Evolutionary conservation across 2,113 vertebrate species (phyloP).

Genomic region (Pterocles gutturalis): DNA sequence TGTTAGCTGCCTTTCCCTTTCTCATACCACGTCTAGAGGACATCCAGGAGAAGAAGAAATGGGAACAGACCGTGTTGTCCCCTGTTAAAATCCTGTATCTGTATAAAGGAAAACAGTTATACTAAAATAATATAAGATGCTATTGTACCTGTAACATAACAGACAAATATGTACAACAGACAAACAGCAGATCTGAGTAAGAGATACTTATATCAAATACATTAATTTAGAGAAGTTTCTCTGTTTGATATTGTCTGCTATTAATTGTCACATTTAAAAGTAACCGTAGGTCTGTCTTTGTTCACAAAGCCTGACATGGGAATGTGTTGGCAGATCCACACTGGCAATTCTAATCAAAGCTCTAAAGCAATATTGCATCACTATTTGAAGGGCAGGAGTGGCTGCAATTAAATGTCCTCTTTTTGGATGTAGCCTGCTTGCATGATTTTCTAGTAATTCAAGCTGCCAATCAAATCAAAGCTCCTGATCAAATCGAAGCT

Average conservation of each 20-base stretch:
- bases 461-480: not conserved
- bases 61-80: not conserved
- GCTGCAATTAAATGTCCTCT: not conserved
- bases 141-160: not conserved
- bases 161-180: not conserved
- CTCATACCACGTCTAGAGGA: not conserved
- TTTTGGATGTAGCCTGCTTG: not conserved
- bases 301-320: not conserved
- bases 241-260: not conserved
- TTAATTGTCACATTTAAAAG: not conserved
- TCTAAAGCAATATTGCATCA: not conserved
- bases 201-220: not conserved
- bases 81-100: not conserved
- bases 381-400: not conserved
- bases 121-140: not conserved
- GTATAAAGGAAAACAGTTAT: not conserved
- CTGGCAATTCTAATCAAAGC: not conserved
- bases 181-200: not conserved
- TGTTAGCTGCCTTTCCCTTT: not conserved
- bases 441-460: not conserved
- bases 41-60: not conserved
- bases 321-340: not conserved
- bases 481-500: not conserved
- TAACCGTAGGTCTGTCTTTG: not conserved
- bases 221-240: not conserved